Evolutionary conservation across 2,888 invertebrate genomes (phyloP).

Genomic region (Erynnis tages): DNA sequence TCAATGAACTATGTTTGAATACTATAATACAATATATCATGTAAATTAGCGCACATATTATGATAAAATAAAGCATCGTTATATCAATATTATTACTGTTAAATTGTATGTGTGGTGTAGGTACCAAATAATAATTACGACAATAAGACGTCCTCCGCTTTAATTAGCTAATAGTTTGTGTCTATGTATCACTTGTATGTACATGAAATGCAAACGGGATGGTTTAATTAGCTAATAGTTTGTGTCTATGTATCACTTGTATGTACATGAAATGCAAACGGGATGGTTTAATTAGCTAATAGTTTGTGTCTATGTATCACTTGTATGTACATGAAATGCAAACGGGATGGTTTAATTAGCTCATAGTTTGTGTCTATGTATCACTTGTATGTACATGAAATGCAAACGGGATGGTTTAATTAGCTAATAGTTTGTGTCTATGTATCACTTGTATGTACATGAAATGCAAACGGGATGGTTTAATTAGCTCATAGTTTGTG

Average conservation of each 20-base stretch:
- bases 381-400: conserved; percentile 35
- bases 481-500: conserved; percentile 64
- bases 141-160: conserved; percentile 80
- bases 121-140: conserved; percentile 59
- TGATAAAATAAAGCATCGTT: too few relatives aligned
- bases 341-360: conserved; percentile 61
- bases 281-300: conserved; percentile 66
- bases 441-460: conserved; percentile 34
- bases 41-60: conserved; percentile 1
- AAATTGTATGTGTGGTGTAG: conserved; percentile 34
- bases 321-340: conserved; percentile 35
- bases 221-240: conserved; percentile 70
- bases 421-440: conserved; percentile 56
- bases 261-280: conserved; percentile 33
- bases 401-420: conserved; percentile 53
- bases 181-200: conserved; percentile 39
- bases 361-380: conserved; percentile 50
- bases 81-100: background rate
- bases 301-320: conserved; percentile 46
- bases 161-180: conserved; percentile 65
- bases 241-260: conserved; percentile 41
- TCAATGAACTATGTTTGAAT: too few relatives aligned
- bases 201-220: conserved; percentile 34
- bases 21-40: too few relatives aligned
- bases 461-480: conserved; percentile 43